Base-by-base conservation (phyloP, 2,888 invertebrate species). In the Schrankia costaestrigalis region DNA sequence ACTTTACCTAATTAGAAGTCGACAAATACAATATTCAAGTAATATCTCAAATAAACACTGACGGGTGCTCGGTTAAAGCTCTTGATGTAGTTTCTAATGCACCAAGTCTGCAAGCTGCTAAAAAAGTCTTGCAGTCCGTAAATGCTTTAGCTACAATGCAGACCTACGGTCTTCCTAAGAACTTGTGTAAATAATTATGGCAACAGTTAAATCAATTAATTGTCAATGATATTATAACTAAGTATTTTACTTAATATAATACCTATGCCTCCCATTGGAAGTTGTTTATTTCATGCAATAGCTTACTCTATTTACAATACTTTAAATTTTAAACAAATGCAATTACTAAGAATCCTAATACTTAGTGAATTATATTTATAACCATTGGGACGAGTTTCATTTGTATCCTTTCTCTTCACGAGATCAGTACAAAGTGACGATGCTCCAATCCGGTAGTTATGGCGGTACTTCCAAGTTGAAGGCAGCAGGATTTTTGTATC, bases 381-480 rank as follows among this genome's bases (percentile, higher is more conserved):
- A 7, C 7, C 3, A 17, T 7, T 17, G 17, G 17, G 17, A 17
- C 17, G 17, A 17, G 17, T 17, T 17, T 17, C 3, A 17, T 17
- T 17, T 17, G 17, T 17, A 17, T 17, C 17, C 34, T 40, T 40
- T 40, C 40, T 31, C 28, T 40, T 40, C 40, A 40, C 40, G 40
- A 27, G 35, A 40, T 31, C 35, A 35, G 31, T 40, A 40, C 35
- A 40, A 35, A 40, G 28, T 25, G 35, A 35, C 31, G 17, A 35
- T 35, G 35, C 28, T 31, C 25, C 40, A 22, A 40, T 31, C 35
- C 18, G 15, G 31, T 35, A 35, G 35, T 35, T 40, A 40, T 31
- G 40, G 40, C 35, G 40, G 35, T 31, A 31, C 40, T 40, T 35
- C 40, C 31, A 31, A 40, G 35, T 27, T 40, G 25, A 40, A 40